These are phyloP conservation scores for Esox masquinongy DNA, from an alignment of 2,797 vertebrate species.

Conservation along the genomic window DNA sequence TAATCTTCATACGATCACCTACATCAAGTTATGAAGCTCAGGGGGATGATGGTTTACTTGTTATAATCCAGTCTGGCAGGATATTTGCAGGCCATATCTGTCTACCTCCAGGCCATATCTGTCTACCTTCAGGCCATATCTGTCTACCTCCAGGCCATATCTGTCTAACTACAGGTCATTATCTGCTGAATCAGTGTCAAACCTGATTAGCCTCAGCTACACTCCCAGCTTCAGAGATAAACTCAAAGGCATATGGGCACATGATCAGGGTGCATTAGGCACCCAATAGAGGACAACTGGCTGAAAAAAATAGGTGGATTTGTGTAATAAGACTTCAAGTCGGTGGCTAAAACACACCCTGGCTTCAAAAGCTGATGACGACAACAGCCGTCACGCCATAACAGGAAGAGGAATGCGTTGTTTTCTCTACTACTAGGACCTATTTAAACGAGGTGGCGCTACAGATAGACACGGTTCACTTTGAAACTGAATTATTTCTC, in stretches of 20 bases:
- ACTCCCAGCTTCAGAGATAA: not conserved
- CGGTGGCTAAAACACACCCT: not conserved
- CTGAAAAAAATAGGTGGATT: not conserved
- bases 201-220: slow-evolving; percentile 7
- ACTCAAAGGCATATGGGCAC: not conserved
- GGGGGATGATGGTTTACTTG: not conserved
- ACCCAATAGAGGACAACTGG: not conserved
- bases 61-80: not conserved
- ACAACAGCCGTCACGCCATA: slow-evolving; percentile 4
- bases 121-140: not conserved
- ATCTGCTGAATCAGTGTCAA: not conserved
- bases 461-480: not conserved
- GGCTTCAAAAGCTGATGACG: not conserved
- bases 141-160: not conserved
- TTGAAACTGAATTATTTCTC: not conserved
- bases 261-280: not conserved
- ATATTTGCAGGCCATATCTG: not conserved
- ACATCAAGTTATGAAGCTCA: not conserved
- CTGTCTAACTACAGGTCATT: not conserved
- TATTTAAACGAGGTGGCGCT: not conserved
- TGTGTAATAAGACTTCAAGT: not conserved
- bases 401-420: slow-evolving; percentile 23
- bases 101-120: not conserved
- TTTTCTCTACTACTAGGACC: not conserved
- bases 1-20: not conserved